Evolutionary conservation across 2,113 vertebrate genomes (phyloP).

Genomic region (Bettongia penicillata): DNA sequence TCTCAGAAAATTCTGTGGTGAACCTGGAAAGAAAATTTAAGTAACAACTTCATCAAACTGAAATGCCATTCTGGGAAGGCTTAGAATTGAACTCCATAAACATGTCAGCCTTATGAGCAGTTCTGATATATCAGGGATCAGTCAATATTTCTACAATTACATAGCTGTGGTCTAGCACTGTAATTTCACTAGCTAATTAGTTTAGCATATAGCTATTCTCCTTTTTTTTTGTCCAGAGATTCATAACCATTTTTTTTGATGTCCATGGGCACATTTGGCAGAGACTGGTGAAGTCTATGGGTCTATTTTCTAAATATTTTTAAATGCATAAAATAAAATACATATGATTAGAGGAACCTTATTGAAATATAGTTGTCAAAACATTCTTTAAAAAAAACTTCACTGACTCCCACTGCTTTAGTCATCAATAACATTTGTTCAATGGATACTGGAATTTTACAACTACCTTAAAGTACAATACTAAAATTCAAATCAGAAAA

Average conservation of each 20-base stretch:
- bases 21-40: constrained; percentile 10
- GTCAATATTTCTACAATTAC: constrained; percentile 8
- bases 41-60: constrained; percentile 2
- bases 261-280: not conserved
- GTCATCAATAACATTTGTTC: not conserved
- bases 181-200: not conserved
- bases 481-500: not conserved
- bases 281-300: not conserved
- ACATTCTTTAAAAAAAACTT: not conserved
- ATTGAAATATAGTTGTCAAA: not conserved
- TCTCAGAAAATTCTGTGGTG: not conserved
- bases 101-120: not conserved
- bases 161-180: not conserved
- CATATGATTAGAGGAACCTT: not conserved
- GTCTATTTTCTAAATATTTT: not conserved
- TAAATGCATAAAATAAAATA: not conserved
- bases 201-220: not conserved
- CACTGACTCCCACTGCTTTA: not conserved
- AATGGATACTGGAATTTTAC: not conserved
- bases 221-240: not conserved
- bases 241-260: not conserved
- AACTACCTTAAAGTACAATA: not conserved
- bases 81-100: not conserved
- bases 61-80: constrained; percentile 8
- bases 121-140: not conserved